Percentiles rank a stretch among this genome's conserved stretches.
Conservation (phyloP, 2,797 vertebrate genomes). For the Parotocinclus haroldoi region DNA sequence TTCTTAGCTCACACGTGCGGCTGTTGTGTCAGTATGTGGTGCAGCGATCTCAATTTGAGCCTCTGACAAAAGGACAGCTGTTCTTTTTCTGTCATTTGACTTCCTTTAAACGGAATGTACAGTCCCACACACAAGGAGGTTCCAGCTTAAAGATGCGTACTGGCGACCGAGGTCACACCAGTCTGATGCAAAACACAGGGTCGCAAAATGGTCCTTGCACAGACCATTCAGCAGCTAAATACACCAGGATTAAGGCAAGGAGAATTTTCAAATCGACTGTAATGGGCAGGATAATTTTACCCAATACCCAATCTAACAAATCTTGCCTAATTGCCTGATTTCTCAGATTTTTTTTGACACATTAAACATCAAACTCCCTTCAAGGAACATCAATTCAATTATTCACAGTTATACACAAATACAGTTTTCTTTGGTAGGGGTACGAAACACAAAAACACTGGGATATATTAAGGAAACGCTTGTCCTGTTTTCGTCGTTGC, state of each 20-base stretch:
- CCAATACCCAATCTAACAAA: background rate
- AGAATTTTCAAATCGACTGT: background rate
- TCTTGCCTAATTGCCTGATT: background rate
- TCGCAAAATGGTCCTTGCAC: constrained; percentile 14
- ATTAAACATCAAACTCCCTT: background rate
- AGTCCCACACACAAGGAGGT: constrained; percentile 60
- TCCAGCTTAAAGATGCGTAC: constrained; percentile 45
- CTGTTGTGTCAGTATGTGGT: background rate
- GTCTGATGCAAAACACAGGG: constrained; percentile 69
- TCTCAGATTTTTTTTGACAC: background rate
- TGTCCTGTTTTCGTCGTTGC: constrained; percentile 29
- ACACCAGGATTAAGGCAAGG: constrained; percentile 29
- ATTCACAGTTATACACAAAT: constrained; percentile 26
- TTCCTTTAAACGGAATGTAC: constrained; percentile 48
- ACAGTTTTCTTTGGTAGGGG: constrained; percentile 37
- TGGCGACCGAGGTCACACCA: constrained; percentile 54
- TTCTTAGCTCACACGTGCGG: background rate
- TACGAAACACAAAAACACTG: constrained; percentile 23
- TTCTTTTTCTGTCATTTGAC: constrained; percentile 54
- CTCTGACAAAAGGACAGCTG: constrained; percentile 72
- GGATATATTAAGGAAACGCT: background rate
- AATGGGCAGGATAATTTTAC: background rate
- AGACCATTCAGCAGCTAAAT: constrained; percentile 27
- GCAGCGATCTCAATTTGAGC: constrained; percentile 68
- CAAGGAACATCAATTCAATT: background rate